Conservation (phyloP, 2,113 vertebrate species). For the Oophaga pumilio region DNA sequence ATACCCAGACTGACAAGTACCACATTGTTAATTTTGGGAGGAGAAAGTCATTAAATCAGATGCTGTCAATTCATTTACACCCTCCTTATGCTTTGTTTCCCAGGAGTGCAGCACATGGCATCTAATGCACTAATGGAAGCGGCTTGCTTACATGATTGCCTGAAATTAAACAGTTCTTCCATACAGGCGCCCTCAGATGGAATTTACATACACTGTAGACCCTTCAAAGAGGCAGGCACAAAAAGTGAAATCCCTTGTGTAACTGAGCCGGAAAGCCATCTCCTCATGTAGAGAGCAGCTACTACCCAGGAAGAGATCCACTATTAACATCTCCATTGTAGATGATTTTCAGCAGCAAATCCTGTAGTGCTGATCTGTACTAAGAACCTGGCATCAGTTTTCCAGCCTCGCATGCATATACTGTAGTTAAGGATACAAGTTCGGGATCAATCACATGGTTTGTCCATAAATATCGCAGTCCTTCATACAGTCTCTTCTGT, state of each 20-base stretch:
- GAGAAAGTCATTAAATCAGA: constrained; percentile 85
- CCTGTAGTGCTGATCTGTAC: constrained; percentile 68
- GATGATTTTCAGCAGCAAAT: constrained; percentile 70
- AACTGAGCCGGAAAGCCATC: constrained; percentile 65
- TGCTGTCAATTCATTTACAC: constrained; percentile 6
- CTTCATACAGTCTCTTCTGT: constrained; percentile 94
- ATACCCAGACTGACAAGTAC: constrained; percentile 71
- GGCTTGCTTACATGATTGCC: constrained; percentile 69
- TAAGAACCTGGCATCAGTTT: constrained; percentile 66
- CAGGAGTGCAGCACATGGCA: constrained; percentile 64
- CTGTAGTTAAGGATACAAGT: constrained; percentile 72
- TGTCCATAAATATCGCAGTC: constrained; percentile 61
- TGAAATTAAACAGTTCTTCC: constrained; percentile 51
- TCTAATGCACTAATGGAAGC: constrained; percentile 69
- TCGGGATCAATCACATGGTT: constrained; percentile 66
- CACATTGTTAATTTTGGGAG: constrained; percentile 67
- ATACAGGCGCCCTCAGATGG: constrained; percentile 59
- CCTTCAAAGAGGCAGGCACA: constrained; percentile 70
- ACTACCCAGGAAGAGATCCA: constrained; percentile 72
- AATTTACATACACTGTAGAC: constrained; percentile 63
- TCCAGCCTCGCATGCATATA: constrained; percentile 80
- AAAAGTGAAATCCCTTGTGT: constrained; percentile 68
- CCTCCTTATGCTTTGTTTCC: constrained; percentile 67
- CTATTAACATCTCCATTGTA: constrained; percentile 65
- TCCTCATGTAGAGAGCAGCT: constrained; percentile 63